Conservation (phyloP, 2,113 vertebrate genomes). For the Acanthochromis polyacanthus region DNA sequence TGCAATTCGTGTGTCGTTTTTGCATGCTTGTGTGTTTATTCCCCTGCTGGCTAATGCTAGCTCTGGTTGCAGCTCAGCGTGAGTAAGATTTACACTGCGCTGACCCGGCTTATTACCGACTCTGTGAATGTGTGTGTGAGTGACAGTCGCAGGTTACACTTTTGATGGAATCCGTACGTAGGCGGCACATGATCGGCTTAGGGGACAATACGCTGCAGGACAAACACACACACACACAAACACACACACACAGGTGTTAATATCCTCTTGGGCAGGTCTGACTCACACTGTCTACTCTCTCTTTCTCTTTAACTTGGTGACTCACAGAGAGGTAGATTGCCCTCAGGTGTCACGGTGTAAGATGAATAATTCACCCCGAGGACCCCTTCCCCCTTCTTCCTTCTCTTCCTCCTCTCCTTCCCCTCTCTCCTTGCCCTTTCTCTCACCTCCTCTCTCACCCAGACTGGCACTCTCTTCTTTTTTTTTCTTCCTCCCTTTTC, state of each 20-base stretch:
- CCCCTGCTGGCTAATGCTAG: conserved; percentile 62
- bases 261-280: conserved; percentile 70
- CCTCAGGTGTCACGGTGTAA: conserved; percentile 75
- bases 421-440: conserved; percentile 40
- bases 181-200: conserved; percentile 70
- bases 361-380: conserved; percentile 79
- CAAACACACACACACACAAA: conserved; percentile 55
- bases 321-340: conserved; percentile 74
- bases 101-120: conserved; percentile 70
- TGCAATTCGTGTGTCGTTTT: background rate
- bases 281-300: conserved; percentile 65
- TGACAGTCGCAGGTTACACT: conserved; percentile 69
- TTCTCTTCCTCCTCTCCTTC: background rate
- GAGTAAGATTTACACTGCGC: conserved; percentile 59
- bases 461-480: conserved; percentile 37
- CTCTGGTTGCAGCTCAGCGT: conserved; percentile 62
- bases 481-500: conserved; percentile 39
- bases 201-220: conserved; percentile 64
- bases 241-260: conserved; percentile 66
- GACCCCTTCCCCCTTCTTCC: conserved; percentile 48
- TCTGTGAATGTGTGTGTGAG: conserved; percentile 37
- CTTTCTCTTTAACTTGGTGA: conserved; percentile 72
- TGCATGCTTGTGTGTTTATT: conserved; percentile 21
- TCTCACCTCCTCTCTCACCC: conserved; percentile 44
- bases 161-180: conserved; percentile 66